Percentiles rank a stretch among this genome's conserved stretches.
These are phyloP conservation scores for Abscondita cerata DNA, from an alignment of 2,888 invertebrate species.

Conservation along the genomic window DNA sequence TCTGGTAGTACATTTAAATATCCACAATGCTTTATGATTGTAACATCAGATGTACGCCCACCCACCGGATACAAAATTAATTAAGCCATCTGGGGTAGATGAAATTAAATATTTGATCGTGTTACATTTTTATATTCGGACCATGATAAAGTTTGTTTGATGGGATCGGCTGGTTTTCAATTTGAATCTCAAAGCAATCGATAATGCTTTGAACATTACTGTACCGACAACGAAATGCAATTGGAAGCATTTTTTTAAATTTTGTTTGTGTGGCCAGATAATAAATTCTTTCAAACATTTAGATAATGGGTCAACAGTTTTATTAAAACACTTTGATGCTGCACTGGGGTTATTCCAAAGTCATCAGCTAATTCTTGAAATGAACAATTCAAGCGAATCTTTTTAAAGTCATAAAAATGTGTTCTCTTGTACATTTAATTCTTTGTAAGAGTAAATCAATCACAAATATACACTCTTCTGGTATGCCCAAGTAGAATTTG, in stretches of 20 bases:
- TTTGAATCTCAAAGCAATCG: slow-evolving; percentile 52
- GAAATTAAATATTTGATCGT: slow-evolving; percentile 43
- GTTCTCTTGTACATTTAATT: not conserved
- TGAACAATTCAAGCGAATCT: slow-evolving; percentile 17
- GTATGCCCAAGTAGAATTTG: slow-evolving; percentile 1
- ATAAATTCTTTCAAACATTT: slow-evolving; percentile 25
- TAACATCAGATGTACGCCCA: slow-evolving; percentile 27
- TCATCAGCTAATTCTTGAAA: slow-evolving; percentile 13
- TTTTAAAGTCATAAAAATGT: slow-evolving; percentile 12
- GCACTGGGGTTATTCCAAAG: slow-evolving; percentile 16
- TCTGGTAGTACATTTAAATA: slow-evolving; percentile 10
- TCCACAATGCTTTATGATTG: slow-evolving; percentile 24
- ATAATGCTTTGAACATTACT: slow-evolving; percentile 47
- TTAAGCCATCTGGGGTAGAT: slow-evolving; percentile 40
- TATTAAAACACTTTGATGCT: slow-evolving; percentile 29
- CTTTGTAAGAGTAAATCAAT: not conserved
- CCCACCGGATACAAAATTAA: slow-evolving; percentile 37
- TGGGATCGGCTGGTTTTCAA: slow-evolving; percentile 49
- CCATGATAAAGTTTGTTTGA: slow-evolving; percentile 50
- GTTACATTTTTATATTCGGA: slow-evolving; percentile 47
- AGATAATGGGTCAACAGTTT: slow-evolving; percentile 22
- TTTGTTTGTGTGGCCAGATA: slow-evolving; percentile 18
- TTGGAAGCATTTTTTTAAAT: slow-evolving; percentile 33
- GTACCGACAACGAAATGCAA: slow-evolving; percentile 39
- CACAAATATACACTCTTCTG: not conserved